Base-by-base conservation (phyloP, 2,113 vertebrate species). In the Salvelinus alpinus region DNA sequence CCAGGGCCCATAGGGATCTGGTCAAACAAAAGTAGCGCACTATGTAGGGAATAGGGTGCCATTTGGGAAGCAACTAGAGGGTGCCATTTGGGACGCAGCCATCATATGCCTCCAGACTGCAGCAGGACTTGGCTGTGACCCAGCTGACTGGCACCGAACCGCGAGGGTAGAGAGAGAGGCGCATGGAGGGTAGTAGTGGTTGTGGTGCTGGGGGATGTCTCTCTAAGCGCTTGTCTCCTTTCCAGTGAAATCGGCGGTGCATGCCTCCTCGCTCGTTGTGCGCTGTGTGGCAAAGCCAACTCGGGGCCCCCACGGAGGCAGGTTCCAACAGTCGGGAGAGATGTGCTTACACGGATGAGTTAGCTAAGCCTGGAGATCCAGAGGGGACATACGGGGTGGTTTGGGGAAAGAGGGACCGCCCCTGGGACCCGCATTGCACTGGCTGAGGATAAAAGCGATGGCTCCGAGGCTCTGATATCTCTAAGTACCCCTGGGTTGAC, bases 341-440 rank as follows among this genome's bases (percentile, higher is more conserved):
- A 82, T 83, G 85, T 88, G 87, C 83, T 88, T 88, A 89, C 81
- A 91, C 84, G 88, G 84, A 88, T 90, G 86, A 90, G 82, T 91
- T 90, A 70, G 83, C 84, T 91, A 91, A 91, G 89, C 91, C 84
- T 64, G 82, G 74, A 85, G 84, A 89, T 90, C 88, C 84, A 82
- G 88, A 84, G 80, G 86, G 89, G 84, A 70, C 64, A 44, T 5
- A 75, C 64, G 16, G 74, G 29, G 85, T 71, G 83, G 80, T 74
- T 71, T 34, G 66, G 82, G 78, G 73, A 83, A 76, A 76, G 74
- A 78, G 82, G 82, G 88, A 84, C 79, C 78, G 80, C 89, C 86
- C 82, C 75, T 60, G 84, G 87, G 90, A 88, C 85, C 80, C 76
- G 85, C 82, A 76, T 64, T 80, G 89, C 77, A 75, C 80, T 89